Conservation (phyloP, 2,888 invertebrate genomes). For the Acleris emargana region DNA sequence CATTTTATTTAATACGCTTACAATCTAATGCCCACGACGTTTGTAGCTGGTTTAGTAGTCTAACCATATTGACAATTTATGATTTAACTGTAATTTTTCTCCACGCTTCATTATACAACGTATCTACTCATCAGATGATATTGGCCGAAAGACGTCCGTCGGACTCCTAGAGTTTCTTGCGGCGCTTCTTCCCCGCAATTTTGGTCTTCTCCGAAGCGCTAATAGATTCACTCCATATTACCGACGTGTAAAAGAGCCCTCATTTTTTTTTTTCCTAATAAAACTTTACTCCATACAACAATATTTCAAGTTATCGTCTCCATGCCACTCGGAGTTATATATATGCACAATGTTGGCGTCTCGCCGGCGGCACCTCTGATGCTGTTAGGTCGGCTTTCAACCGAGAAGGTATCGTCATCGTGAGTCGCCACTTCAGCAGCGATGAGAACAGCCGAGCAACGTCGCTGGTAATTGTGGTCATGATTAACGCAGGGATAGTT, state of each 20-base stretch:
- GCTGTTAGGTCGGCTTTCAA: slow-evolving; percentile 42
- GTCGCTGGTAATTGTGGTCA: slow-evolving; percentile 14
- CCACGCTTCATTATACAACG: too few species aligned
- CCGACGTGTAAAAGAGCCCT: too few species aligned
- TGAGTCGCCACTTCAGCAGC: slow-evolving; percentile 22
- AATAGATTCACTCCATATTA: too few species aligned
- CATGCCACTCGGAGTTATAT: slow-evolving; percentile 30
- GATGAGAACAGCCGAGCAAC: slow-evolving; percentile 22
- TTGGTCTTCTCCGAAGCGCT: too few species aligned
- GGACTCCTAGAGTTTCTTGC: too few species aligned
- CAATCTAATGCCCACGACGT: too few species aligned
- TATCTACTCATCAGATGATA: too few species aligned
- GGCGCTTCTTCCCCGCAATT: too few species aligned
- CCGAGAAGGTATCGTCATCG: slow-evolving; percentile 21
- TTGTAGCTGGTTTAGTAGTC: too few species aligned
- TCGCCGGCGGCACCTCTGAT: slow-evolving; percentile 53
- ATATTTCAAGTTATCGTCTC: slow-evolving; percentile 37
- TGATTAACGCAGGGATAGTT: not conserved
- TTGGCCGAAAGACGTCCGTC: too few species aligned
- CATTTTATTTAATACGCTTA: too few species aligned
- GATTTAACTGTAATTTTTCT: not conserved
- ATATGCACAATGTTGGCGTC: slow-evolving; percentile 44
- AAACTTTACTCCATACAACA: not conserved
- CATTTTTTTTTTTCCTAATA: too few species aligned
- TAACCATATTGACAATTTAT: not conserved